A percentile compares a stretch with the other conserved stretches of the same genome.
Conservation (phyloP, 1,140 invertebrate genomes). For the Procambarus virginalis region DNA sequence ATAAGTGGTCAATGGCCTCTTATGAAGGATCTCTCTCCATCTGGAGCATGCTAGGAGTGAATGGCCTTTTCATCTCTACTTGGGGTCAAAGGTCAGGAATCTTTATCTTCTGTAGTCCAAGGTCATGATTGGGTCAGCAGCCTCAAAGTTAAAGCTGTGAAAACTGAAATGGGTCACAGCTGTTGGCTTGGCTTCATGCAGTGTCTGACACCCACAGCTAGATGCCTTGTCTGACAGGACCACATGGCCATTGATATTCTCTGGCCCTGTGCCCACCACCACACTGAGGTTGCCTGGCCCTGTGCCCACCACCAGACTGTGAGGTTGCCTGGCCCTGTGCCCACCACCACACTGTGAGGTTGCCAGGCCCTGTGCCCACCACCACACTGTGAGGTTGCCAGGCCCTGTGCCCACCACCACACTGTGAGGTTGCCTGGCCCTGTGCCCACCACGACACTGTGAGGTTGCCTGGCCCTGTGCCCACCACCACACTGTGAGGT, state of each 20-base stretch:
- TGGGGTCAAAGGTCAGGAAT: no score
- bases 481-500: no score
- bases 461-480: not conserved
- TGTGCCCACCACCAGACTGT: not conserved
- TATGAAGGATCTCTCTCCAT: not conserved
- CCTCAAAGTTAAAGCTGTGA: no score
- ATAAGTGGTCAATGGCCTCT: not conserved
- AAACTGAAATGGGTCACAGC: not conserved
- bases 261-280: not conserved
- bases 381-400: no score
- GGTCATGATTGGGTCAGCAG: no score
- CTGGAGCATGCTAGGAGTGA: not conserved
- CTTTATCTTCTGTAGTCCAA: no score
- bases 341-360: not conserved
- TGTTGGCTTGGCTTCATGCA: no score
- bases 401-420: not conserved
- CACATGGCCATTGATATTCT: not conserved
- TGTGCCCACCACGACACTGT: not conserved
- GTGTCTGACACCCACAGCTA: no score
- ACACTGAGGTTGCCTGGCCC: no score
- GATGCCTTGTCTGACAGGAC: no score
- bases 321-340: not conserved
- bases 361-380: not conserved
- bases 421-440: not conserved
- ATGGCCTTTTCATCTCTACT: no score